Conservation (phyloP, 2,888 invertebrate genomes). For the Macropis europaea region DNA sequence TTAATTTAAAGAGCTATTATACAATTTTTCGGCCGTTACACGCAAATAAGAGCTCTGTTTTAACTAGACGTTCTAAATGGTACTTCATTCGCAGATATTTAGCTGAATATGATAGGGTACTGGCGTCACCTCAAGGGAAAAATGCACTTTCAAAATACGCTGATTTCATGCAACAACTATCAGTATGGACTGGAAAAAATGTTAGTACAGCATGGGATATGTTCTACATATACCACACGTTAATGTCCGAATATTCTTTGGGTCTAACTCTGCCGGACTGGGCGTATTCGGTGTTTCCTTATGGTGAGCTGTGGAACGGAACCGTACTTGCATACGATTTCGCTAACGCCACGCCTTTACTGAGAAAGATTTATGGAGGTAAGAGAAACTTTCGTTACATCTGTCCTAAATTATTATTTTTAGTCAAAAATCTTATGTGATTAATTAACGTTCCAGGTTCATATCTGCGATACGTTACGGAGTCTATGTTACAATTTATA, state of each 20-base stretch:
- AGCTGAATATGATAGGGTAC: conserved; percentile 56
- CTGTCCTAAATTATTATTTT: background rate
- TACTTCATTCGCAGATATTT: conserved; percentile 54
- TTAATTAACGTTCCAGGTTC: conserved; percentile 77
- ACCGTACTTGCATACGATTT: conserved; percentile 81
- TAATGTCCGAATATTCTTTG: conserved; percentile 80
- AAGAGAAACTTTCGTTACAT: background rate
- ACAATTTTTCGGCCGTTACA: no score
- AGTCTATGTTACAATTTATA: conserved; percentile 78
- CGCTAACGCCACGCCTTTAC: conserved; percentile 81
- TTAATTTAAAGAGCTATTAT: no score
- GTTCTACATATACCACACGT: conserved; percentile 63
- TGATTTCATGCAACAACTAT: conserved; percentile 57
- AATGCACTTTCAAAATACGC: conserved; percentile 40
- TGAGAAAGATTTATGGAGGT: conserved; percentile 82
- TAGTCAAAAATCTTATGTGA: background rate
- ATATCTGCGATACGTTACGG: conserved; percentile 81
- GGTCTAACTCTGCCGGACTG: conserved; percentile 82
- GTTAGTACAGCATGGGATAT: conserved; percentile 46
- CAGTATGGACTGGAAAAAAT: conserved; percentile 47
- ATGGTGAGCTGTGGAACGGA: conserved; percentile 81
- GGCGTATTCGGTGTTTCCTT: conserved; percentile 79
- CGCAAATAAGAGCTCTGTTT: no score
- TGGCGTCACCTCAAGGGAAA: conserved; percentile 42
- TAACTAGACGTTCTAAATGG: no score